Conservation (phyloP, 23 tunicate genomes). For the Clavelina lepadiformis region DNA sequence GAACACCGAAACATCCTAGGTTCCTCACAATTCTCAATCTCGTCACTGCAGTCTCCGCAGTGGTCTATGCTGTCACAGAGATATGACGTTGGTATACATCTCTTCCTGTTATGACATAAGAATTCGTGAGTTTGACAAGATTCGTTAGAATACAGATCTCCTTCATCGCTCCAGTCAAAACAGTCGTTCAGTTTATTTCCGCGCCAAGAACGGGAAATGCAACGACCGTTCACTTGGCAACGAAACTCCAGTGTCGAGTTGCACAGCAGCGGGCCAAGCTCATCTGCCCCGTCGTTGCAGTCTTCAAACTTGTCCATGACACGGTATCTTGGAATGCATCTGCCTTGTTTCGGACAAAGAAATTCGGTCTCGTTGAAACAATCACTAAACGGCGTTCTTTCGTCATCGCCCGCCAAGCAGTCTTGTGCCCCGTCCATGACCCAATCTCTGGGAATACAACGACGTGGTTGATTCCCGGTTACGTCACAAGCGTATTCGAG, state of each 20-base stretch:
- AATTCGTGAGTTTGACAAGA: conserved; percentile 10
- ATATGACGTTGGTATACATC: conserved; percentile 30
- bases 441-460: conserved; percentile 57
- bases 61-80: conserved; percentile 40
- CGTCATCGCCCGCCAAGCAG: conserved; percentile 23
- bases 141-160: not conserved
- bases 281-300: conserved; percentile 29
- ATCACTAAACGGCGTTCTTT: not conserved
- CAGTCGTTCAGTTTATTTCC: conserved; percentile 15
- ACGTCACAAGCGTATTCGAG: not conserved
- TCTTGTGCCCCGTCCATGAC: conserved; percentile 23
- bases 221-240: conserved; percentile 24
- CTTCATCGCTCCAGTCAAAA: conserved; percentile 32
- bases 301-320: conserved; percentile 27
- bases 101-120: conserved; percentile 11
- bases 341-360: conserved; percentile 12
- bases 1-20: conserved; percentile 49
- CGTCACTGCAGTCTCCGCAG: conserved; percentile 23
- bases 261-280: not conserved
- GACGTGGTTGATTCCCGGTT: conserved; percentile 7
- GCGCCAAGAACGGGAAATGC: conserved; percentile 36
- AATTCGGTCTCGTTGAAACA: conserved; percentile 32
- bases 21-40: conserved; percentile 32
- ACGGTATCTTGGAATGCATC: conserved; percentile 31
- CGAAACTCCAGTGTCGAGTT: conserved; percentile 11